phyloP scores from a whole-genome alignment of 1,140 invertebrate species.

The Trichonephila clavata region DNA sequence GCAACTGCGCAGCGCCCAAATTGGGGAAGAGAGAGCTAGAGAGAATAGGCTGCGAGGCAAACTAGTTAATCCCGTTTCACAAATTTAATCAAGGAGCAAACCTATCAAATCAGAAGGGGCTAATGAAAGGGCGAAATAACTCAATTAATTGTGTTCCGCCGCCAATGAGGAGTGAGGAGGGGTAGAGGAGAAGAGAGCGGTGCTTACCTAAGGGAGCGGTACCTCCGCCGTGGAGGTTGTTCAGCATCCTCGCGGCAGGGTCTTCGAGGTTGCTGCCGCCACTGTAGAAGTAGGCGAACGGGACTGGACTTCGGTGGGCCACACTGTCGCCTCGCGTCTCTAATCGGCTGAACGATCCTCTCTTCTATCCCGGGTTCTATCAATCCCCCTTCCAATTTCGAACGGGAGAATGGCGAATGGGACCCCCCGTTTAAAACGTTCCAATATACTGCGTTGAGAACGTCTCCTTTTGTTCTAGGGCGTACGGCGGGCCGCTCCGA shows the following conservation, averaged over 20 bases:
- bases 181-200: neutral
- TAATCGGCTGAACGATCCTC: neutral
- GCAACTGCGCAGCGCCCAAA: slow-evolving; percentile 23
- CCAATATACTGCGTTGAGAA: slow-evolving; percentile 44
- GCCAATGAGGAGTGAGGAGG: slow-evolving; percentile 62
- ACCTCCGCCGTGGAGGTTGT: slow-evolving; percentile 70
- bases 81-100: slow-evolving; percentile 78
- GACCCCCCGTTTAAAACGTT: slow-evolving; percentile 69
- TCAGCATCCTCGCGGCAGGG: slow-evolving; percentile 72
- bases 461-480: slow-evolving; percentile 70
- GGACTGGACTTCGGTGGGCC: slow-evolving; percentile 71
- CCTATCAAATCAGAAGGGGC: slow-evolving; percentile 78
- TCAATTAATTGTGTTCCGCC: slow-evolving; percentile 77
- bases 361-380: neutral
- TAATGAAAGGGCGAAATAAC: slow-evolving; percentile 78
- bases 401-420: slow-evolving; percentile 12
- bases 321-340: slow-evolving; percentile 53
- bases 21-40: neutral
- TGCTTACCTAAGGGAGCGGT: slow-evolving; percentile 75
- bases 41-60: slow-evolving; percentile 29
- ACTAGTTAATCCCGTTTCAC: slow-evolving; percentile 78
- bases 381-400: slow-evolving; percentile 42
- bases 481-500: slow-evolving; percentile 58
- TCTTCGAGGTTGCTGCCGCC: slow-evolving; percentile 38
- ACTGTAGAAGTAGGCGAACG: slow-evolving; percentile 75